A percentile compares a stretch with the other conserved stretches of the same genome.
Evolutionary conservation across 2,113 vertebrate genomes (phyloP).

Genomic region (Nesoenas mayeri): DNA sequence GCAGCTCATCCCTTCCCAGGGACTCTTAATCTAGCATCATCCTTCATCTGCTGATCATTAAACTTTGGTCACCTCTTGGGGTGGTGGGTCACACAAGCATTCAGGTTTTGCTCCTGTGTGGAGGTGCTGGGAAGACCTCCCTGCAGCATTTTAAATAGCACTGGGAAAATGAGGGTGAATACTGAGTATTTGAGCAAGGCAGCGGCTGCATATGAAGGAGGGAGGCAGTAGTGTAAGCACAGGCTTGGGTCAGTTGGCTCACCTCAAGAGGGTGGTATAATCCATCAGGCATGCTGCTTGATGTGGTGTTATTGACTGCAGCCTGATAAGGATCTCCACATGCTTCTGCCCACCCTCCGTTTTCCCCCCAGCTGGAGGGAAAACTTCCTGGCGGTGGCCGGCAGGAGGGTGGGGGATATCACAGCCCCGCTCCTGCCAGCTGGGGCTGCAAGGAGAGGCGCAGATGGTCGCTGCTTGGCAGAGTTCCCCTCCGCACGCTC

Average conservation of each 20-base stretch:
- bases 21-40: background rate
- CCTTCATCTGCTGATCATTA: background rate
- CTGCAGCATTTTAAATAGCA: background rate
- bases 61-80: background rate
- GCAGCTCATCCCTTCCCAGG: background rate
- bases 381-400: rapidly evolving
- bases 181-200: background rate
- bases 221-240: background rate
- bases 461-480: background rate
- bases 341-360: background rate
- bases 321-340: background rate
- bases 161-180: rapidly evolving
- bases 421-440: background rate
- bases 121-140: background rate
- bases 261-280: background rate
- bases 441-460: background rate
- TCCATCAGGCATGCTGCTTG: background rate
- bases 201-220: background rate
- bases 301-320: background rate
- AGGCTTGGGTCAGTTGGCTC: background rate
- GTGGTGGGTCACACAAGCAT: background rate
- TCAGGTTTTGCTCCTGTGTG: background rate
- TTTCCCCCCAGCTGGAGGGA: background rate
- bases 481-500: rapidly evolving
- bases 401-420: background rate